Conservation (phyloP, 2,113 vertebrate genomes). For the Ahaetulla prasina region DNA sequence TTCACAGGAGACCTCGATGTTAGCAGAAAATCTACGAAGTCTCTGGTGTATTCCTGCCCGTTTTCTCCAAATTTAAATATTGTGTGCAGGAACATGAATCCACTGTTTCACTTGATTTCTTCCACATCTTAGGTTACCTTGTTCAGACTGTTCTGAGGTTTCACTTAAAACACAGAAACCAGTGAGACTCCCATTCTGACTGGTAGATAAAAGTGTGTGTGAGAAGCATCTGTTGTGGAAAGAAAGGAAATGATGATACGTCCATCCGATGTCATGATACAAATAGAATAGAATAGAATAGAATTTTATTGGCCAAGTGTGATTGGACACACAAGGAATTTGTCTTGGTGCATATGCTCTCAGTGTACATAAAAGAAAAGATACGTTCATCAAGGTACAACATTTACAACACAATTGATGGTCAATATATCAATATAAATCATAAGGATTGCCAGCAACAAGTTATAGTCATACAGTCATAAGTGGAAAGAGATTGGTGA, state of each 20-base stretch:
- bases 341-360: too few relatives aligned
- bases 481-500: too few relatives aligned
- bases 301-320: too few relatives aligned
- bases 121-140: neutral
- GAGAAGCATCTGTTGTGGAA: neutral
- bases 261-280: neutral
- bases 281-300: too few relatives aligned
- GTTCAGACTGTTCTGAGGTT: neutral
- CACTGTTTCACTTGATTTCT: neutral
- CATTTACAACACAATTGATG: too few relatives aligned
- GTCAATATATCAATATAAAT: too few relatives aligned
- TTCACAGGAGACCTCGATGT: neutral
- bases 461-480: too few relatives aligned
- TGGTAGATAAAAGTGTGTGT: neutral
- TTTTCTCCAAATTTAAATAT: neutral
- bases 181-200: neutral
- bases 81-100: neutral
- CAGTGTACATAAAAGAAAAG: too few relatives aligned
- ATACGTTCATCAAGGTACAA: too few relatives aligned
- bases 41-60: too few relatives aligned
- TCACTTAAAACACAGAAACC: neutral
- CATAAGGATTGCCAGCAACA: too few relatives aligned
- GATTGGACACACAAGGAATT: too few relatives aligned
- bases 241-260: neutral
- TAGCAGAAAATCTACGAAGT: neutral